These are phyloP conservation scores for Erannis defoliaria DNA, from an alignment of 2,888 invertebrate genomes.

Conservation along the genomic window DNA sequence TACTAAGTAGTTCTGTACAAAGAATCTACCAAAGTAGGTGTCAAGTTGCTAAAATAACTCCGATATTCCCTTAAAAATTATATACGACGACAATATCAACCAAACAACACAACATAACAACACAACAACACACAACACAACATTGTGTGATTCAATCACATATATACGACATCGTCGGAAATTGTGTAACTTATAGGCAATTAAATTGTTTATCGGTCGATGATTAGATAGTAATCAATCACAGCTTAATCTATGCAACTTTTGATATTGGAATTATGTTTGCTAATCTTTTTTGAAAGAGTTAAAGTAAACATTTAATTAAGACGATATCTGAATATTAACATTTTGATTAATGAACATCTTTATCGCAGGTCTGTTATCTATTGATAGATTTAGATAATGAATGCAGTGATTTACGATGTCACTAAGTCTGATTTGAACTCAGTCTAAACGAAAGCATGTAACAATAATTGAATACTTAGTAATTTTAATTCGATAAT, in stretches of 20 bases:
- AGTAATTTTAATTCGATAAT: no score
- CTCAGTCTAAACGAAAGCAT: no score
- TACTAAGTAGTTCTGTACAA: no score
- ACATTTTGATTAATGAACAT: not conserved
- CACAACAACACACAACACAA: not conserved
- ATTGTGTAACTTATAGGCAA: slow-evolving; percentile 32
- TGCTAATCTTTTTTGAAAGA: slow-evolving; percentile 8
- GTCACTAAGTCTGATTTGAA: not conserved
- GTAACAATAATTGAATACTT: no score
- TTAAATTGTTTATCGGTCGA: slow-evolving; percentile 32
- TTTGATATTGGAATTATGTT: not conserved
- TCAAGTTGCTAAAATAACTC: no score
- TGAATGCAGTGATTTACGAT: not conserved
- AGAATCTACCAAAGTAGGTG: no score
- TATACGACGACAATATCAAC: no score
- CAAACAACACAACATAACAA: no score
- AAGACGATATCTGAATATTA: slow-evolving; percentile 6
- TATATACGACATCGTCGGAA: slow-evolving; percentile 35
- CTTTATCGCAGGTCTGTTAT: no score
- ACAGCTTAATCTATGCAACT: slow-evolving; percentile 3
- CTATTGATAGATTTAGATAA: not conserved
- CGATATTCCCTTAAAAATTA: no score
- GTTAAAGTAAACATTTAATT: slow-evolving; percentile 2
- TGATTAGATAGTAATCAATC: slow-evolving; percentile 27
- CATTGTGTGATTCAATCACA: slow-evolving; percentile 33